These are phyloP conservation scores for Isurus oxyrinchus DNA, from an alignment of 2,113 vertebrate species.

Conservation along the genomic window DNA sequence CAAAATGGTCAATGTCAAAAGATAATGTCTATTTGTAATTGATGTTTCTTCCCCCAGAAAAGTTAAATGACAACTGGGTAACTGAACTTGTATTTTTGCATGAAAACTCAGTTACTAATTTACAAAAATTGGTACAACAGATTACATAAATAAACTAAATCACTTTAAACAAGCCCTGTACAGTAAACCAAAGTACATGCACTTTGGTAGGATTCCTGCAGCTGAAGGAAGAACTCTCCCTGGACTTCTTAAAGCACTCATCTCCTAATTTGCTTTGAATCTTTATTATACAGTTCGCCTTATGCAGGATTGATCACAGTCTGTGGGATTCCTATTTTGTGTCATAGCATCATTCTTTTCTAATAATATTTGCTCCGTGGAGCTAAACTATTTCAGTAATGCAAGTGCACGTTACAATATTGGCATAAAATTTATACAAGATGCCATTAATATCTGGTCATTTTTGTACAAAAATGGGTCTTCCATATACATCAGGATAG, in stretches of 20 bases:
- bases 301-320: slow-evolving; percentile 8
- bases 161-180: slow-evolving; percentile 37
- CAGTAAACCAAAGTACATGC: slow-evolving; percentile 29
- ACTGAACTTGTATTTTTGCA: slow-evolving; percentile 1
- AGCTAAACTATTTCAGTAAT: slow-evolving; percentile 29
- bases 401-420: slow-evolving; percentile 33
- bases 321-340: slow-evolving; percentile 31
- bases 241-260: slow-evolving; percentile 27
- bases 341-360: slow-evolving; percentile 21
- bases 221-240: background rate
- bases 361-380: slow-evolving; percentile 26
- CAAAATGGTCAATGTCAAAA: slow-evolving; percentile 35
- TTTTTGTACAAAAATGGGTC: background rate
- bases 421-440: slow-evolving; percentile 35
- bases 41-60: slow-evolving; percentile 20
- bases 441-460: slow-evolving; percentile 20
- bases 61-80: slow-evolving; percentile 22
- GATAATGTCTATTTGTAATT: slow-evolving; percentile 26
- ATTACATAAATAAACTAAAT: slow-evolving; percentile 38
- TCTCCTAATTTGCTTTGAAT: slow-evolving; percentile 36
- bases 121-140: slow-evolving; percentile 38
- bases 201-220: slow-evolving; percentile 31
- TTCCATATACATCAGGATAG: slow-evolving; percentile 21
- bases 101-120: slow-evolving; percentile 37
- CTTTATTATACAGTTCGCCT: slow-evolving; percentile 31